phyloP scores from a whole-genome alignment of 1,140 invertebrate genomes.

The Cyclina sinensis region DNA sequence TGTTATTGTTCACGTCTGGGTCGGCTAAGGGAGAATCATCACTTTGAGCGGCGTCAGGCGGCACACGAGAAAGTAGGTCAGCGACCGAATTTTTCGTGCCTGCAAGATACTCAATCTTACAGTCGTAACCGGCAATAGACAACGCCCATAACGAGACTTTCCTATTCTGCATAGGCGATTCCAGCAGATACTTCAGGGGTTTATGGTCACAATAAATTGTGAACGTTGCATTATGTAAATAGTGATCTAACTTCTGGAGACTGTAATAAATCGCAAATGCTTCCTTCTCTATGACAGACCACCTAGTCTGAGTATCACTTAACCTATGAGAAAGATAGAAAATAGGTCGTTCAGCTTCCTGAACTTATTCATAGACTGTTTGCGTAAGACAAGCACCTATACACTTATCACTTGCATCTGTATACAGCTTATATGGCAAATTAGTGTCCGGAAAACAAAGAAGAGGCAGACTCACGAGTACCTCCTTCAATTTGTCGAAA shows the following conservation, averaged over 20 bases:
- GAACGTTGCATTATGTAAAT: conserved; percentile 75
- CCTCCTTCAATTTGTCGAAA: conserved; percentile 58
- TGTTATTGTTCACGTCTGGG: conserved; percentile 62
- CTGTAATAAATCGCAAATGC: conserved; percentile 74
- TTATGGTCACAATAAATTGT: conserved; percentile 67
- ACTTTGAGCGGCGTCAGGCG: neutral
- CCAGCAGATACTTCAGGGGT: neutral
- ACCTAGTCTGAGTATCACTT: conserved; percentile 63
- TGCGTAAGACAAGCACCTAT: conserved; percentile 38
- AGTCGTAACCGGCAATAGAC: conserved; percentile 65
- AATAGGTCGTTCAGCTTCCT: conserved; percentile 64
- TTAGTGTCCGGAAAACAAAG: conserved; percentile 44
- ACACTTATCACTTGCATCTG: conserved; percentile 43
- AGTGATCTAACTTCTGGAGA: conserved; percentile 75
- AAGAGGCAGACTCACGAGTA: conserved; percentile 22
- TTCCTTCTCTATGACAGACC: conserved; percentile 75
- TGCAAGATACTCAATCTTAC: conserved; percentile 65
- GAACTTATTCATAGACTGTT: conserved; percentile 1
- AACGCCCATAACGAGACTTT: conserved; percentile 71
- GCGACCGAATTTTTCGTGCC: conserved; percentile 68
- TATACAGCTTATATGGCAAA: conserved; percentile 55
- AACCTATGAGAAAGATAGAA: conserved; percentile 74
- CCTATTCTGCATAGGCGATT: conserved; percentile 69
- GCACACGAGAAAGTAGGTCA: conserved; percentile 67
- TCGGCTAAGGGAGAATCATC: neutral